phyloP scores from a whole-genome alignment of 2,888 invertebrate species.

The Pollenia labialis region DNA sequence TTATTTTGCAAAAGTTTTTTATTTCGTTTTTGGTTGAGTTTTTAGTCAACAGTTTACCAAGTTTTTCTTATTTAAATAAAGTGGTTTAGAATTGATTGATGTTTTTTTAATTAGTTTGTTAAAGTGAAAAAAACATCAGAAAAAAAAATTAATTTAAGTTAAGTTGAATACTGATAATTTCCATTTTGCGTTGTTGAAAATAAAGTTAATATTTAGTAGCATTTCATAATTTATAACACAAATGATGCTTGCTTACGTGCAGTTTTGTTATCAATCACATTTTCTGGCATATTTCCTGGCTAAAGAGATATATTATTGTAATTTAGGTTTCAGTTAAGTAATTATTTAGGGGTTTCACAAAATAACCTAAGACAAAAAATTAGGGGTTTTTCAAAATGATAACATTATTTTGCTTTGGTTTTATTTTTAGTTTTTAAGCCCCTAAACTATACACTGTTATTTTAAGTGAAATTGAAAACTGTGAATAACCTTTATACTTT shows the following conservation, averaged over 20 bases:
- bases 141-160: not conserved
- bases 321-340: not conserved
- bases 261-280: not conserved
- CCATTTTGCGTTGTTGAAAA: not conserved
- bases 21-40: not conserved
- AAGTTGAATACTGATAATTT: not conserved
- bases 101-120: conserved; percentile 13
- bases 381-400: too few species aligned
- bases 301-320: not conserved
- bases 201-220: not conserved
- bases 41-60: conserved; percentile 7
- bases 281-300: not conserved
- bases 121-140: not conserved
- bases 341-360: conserved; percentile 1
- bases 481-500: too few species aligned
- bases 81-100: conserved; percentile 51
- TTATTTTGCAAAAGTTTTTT: not conserved
- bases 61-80: not conserved
- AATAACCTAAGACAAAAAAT: too few species aligned
- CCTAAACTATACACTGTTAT: too few species aligned
- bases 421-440: too few species aligned
- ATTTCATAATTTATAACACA: not conserved
- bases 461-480: too few species aligned
- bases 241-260: not conserved
- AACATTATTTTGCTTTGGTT: too few species aligned